Conservation (phyloP, 2,113 vertebrate genomes). For the Oreochromis tanganicae region DNA sequence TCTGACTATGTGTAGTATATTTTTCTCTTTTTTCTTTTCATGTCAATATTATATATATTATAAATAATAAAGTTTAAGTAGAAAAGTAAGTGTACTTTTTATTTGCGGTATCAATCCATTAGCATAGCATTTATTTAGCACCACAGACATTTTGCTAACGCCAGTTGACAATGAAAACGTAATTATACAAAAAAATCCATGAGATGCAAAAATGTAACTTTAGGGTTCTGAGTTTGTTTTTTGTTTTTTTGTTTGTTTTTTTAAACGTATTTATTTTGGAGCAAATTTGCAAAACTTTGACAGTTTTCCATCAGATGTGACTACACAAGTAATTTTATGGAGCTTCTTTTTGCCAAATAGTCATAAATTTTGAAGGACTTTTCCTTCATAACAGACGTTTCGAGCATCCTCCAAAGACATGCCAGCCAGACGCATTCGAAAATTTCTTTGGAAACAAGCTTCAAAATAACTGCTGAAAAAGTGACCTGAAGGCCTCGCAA, state of each 20-base stretch:
- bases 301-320: not conserved
- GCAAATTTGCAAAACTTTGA: not conserved
- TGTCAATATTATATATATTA: not conserved
- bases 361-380: not conserved
- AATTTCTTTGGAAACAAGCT: not conserved
- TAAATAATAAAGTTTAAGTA: not conserved
- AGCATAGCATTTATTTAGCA: not conserved
- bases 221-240: not conserved
- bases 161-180: not conserved
- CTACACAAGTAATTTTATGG: not conserved
- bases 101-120: not conserved
- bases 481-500: not conserved
- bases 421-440: not conserved
- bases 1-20: too few relatives aligned
- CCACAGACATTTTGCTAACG: not conserved
- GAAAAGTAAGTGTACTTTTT: not conserved
- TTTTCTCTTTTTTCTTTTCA: too few relatives aligned
- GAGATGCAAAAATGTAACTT: not conserved
- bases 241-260: not conserved
- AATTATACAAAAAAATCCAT: not conserved
- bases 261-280: not conserved
- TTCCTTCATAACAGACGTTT: not conserved
- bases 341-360: not conserved
- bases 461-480: not conserved
- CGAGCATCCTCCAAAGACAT: not conserved